phyloP scores from a whole-genome alignment of 2,797 vertebrate species.

The Momotus momota region DNA sequence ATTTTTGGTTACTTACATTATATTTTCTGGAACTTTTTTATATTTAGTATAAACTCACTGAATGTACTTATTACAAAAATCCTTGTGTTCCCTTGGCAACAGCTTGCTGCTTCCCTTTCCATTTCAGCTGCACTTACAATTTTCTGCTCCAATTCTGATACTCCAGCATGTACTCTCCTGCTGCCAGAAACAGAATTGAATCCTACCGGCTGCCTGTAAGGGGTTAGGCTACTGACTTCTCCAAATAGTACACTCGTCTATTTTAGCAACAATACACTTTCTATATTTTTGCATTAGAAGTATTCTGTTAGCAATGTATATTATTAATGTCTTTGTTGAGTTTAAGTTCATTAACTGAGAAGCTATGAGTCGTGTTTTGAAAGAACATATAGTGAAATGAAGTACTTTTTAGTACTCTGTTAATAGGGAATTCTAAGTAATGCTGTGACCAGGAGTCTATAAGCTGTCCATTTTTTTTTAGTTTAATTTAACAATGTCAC shows the following conservation, averaged over 20 bases:
- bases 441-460: not conserved
- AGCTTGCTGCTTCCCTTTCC: constrained; percentile 31
- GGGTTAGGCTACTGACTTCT: not conserved
- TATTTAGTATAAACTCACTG: constrained; percentile 27
- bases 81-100: constrained; percentile 52
- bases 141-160: constrained; percentile 71
- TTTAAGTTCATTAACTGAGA: not conserved
- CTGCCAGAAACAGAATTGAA: constrained; percentile 61
- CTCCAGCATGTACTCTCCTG: constrained; percentile 52
- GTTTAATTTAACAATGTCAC: not conserved
- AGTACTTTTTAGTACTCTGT: not conserved
- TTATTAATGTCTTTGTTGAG: not conserved
- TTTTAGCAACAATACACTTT: not conserved
- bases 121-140: constrained; percentile 68
- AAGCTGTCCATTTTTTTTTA: not conserved
- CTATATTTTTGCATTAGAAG: not conserved
- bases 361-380: not conserved
- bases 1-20: not conserved
- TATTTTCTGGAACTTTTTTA: constrained; percentile 19
- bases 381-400: not conserved
- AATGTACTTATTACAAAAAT: constrained; percentile 46
- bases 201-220: constrained; percentile 57
- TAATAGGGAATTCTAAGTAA: not conserved
- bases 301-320: not conserved
- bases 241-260: not conserved